phyloP scores from a whole-genome alignment of 2,888 invertebrate species.

The Cheilosia soror region DNA sequence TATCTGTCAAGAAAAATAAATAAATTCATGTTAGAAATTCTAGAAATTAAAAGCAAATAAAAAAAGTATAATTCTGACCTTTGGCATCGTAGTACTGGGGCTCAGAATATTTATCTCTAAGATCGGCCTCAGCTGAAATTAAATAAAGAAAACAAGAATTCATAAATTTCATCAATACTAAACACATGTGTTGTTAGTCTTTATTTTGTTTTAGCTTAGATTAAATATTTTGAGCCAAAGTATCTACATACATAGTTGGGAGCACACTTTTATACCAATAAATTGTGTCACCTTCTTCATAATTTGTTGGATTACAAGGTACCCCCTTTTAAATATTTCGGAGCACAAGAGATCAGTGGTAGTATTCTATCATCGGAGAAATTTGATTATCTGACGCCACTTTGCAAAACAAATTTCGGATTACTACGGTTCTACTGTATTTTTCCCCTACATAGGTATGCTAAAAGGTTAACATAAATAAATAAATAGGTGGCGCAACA shows the following conservation, averaged over 20 bases:
- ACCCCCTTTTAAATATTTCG: no score
- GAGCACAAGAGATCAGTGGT: no score
- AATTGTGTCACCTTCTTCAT: no score
- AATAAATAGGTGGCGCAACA: no score
- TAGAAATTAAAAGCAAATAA: constrained; percentile 5
- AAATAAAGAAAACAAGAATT: constrained; percentile 74
- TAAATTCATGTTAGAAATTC: background rate
- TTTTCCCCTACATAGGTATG: no score
- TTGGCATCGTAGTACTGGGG: constrained; percentile 81
- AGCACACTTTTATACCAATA: no score
- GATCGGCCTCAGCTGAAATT: constrained; percentile 81
- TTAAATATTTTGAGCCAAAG: constrained; percentile 72
- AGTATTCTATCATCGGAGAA: no score
- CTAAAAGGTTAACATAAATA: no score
- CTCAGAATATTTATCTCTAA: constrained; percentile 80
- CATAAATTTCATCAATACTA: constrained; percentile 24
- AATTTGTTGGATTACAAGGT: no score
- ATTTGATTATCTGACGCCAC: no score
- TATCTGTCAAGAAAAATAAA: background rate
- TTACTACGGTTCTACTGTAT: no score
- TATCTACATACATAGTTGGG: background rate
- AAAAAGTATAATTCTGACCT: constrained; percentile 78
- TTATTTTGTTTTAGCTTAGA: constrained; percentile 20
- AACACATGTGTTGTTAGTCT: constrained; percentile 15
- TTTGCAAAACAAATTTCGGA: no score